Percentiles rank a stretch among this genome's conserved stretches.
Conservation (phyloP, 2,113 vertebrate genomes). For the Trachemys scripta region DNA sequence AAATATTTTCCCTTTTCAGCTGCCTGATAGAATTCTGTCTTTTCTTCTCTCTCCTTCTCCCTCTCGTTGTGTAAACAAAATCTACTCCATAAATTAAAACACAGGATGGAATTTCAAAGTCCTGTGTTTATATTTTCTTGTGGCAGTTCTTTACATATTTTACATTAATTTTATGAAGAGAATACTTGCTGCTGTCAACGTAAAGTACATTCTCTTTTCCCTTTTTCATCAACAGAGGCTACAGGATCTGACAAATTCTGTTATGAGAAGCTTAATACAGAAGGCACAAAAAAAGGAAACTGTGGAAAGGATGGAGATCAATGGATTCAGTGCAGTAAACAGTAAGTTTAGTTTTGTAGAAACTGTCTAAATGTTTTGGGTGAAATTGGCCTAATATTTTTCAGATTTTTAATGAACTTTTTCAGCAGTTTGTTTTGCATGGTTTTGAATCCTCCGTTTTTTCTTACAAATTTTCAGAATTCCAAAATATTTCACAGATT, state of each 20-base stretch:
- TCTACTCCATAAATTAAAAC: not conserved
- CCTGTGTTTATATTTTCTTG: not conserved
- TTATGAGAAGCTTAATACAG: constrained; percentile 98
- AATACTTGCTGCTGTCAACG: not conserved
- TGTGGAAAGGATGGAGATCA: constrained; percentile 94
- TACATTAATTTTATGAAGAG: not conserved
- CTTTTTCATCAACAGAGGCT: constrained; percentile 84
- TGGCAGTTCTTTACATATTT: not conserved
- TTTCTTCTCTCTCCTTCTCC: not conserved
- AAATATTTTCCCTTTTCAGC: not conserved
- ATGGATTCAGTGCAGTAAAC: constrained; percentile 97
- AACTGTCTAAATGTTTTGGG: not conserved
- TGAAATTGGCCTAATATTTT: not conserved
- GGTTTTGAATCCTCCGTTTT: not conserved
- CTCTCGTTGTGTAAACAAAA: not conserved
- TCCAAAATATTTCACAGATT: not conserved
- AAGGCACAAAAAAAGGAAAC: constrained; percentile 98
- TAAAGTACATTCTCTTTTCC: constrained; percentile 2
- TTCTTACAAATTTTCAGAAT: not conserved
- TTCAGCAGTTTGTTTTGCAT: not conserved
- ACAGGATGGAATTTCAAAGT: not conserved
- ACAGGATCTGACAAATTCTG: constrained; percentile 96
- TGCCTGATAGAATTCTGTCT: not conserved
- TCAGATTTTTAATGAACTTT: not conserved
- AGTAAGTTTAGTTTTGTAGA: constrained; percentile 86